These are phyloP conservation scores for Fissipunctia ypsillon DNA, from an alignment of 2,888 invertebrate species.

Conservation along the genomic window DNA sequence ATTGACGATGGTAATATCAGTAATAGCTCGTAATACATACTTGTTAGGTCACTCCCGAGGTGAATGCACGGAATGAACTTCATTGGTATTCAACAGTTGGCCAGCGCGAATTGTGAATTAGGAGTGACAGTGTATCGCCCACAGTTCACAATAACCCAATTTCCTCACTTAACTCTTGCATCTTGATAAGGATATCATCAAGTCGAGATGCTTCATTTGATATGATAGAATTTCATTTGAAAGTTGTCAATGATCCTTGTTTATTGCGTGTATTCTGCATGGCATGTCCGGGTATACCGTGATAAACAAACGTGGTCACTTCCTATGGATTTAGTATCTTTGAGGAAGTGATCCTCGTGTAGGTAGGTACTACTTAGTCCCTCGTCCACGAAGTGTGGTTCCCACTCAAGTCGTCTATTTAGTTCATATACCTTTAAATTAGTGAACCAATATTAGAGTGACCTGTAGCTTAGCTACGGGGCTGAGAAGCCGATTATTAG, in stretches of 20 bases:
- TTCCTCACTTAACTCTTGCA: slow-evolving; percentile 51
- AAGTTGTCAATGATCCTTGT: slow-evolving; percentile 28
- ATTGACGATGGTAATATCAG: slow-evolving; percentile 6
- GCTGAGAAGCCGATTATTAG: not conserved
- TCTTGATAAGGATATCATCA: slow-evolving; percentile 46
- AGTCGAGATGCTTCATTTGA: slow-evolving; percentile 38
- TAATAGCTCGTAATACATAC: slow-evolving; percentile 20
- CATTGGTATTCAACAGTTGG: slow-evolving; percentile 38
- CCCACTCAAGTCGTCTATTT: not conserved
- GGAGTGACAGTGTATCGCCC: slow-evolving; percentile 47
- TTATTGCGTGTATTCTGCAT: slow-evolving; percentile 14
- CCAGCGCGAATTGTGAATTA: slow-evolving; percentile 46
- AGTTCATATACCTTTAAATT: not conserved
- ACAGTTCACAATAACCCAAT: slow-evolving; percentile 55
- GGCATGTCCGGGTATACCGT: not conserved
- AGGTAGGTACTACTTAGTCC: too few relatives aligned
- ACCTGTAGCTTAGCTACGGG: not conserved
- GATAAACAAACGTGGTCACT: not conserved
- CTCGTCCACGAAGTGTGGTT: not conserved
- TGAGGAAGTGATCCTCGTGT: not conserved
- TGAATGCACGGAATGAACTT: slow-evolving; percentile 38
- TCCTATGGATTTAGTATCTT: not conserved
- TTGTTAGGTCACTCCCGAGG: slow-evolving; percentile 26
- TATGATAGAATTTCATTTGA: slow-evolving; percentile 31
- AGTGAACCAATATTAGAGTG: not conserved